Evolutionary conservation across 2,797 vertebrate species (phyloP).

Genomic region (Cichlasoma orientale): DNA sequence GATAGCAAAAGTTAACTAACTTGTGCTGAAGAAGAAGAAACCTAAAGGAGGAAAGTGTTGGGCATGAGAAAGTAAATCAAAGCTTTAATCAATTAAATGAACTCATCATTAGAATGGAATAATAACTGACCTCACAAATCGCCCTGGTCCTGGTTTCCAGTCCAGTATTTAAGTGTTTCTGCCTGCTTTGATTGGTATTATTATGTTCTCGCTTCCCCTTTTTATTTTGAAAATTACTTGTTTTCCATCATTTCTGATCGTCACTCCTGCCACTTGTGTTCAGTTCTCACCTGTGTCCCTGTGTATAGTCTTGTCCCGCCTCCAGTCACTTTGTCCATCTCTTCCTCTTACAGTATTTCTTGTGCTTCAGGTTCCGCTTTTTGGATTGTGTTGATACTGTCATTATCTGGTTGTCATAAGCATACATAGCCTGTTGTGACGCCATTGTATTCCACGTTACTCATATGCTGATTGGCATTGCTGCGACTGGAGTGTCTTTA

Average conservation of each 20-base stretch:
- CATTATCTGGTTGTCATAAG: background rate
- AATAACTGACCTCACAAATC: background rate
- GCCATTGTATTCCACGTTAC: background rate
- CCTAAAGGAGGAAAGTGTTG: background rate
- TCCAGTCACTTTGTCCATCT: too few species aligned
- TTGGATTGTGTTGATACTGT: background rate
- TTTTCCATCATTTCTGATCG: background rate
- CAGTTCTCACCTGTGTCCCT: too few species aligned
- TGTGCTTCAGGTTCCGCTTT: background rate
- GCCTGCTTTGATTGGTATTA: background rate
- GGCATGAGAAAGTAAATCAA: background rate
- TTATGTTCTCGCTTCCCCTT: rapidly evolving
- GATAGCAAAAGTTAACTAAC: background rate
- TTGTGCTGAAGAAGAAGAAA: background rate
- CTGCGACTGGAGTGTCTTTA: background rate
- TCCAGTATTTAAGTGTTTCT: background rate
- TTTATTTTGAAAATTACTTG: background rate
- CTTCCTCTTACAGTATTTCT: too few species aligned
- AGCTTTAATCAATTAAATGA: background rate
- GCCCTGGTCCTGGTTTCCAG: background rate
- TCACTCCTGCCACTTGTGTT: background rate
- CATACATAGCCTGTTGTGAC: background rate
- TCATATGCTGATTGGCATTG: background rate
- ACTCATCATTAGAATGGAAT: background rate
- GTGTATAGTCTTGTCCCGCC: too few species aligned